Evolutionary conservation across 2,888 invertebrate species (phyloP).

Genomic region (Calliopum simillimum): DNA sequence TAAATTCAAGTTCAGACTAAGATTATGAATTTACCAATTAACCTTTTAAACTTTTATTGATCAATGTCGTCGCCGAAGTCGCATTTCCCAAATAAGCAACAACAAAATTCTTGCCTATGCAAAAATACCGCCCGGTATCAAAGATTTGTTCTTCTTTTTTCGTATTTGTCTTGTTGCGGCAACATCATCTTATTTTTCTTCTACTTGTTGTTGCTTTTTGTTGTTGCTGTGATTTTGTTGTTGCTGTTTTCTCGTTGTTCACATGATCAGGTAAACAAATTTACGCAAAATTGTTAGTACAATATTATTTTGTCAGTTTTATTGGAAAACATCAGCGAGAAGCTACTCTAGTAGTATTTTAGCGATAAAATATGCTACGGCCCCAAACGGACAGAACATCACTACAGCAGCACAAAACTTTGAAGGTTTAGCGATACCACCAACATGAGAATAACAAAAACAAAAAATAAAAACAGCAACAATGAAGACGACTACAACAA

Average conservation of each 20-base stretch:
- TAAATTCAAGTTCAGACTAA: too few relatives aligned
- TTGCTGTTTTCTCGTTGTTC: constrained; percentile 12
- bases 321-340: constrained; percentile 60
- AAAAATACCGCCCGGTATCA: constrained; percentile 13
- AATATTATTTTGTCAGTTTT: constrained; percentile 63
- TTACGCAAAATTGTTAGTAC: constrained; percentile 41
- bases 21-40: too few relatives aligned
- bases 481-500: constrained; percentile 11
- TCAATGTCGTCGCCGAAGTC: too few relatives aligned
- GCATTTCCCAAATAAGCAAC: constrained; percentile 14
- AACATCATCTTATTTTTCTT: too few relatives aligned
- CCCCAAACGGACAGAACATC: constrained; percentile 4
- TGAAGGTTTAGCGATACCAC: constrained; percentile 33
- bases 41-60: too few relatives aligned
- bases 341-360: constrained; percentile 63
- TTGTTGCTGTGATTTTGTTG: not conserved
- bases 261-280: constrained; percentile 38
- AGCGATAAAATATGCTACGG: constrained; percentile 59
- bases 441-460: constrained; percentile 25
- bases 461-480: constrained; percentile 18
- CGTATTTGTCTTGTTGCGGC: not conserved
- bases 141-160: not conserved
- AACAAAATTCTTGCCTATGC: not conserved
- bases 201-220: too few relatives aligned
- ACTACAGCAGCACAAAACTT: constrained; percentile 13